Base-by-base conservation (phyloP, 35 echinoderm and acorn worm genomes). In the Apostichopus japonicus region DNA sequence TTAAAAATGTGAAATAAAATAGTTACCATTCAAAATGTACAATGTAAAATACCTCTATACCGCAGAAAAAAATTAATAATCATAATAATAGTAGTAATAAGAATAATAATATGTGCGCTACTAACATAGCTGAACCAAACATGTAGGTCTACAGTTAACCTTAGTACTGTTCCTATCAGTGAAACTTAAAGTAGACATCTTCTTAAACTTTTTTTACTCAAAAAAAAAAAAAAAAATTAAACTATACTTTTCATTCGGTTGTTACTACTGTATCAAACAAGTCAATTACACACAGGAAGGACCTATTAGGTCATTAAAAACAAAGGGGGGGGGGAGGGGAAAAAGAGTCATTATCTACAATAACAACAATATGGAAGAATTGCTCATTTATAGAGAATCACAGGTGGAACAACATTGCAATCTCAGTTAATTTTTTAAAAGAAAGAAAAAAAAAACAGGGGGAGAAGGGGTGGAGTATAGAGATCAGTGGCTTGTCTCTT, bases 11-110 rank as follows among this genome's bases (percentile, higher is more conserved):
- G 71, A 23, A 75, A 75, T 75, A n/a, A 19, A 75, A 75, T 75
- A 75, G 71, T 75, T n/a, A 75, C 71, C 71, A 75, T 75, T 75
- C 71, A 75, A 75, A 75, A 75, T 75, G 71, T 75, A 75, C 71
- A 75, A 21, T 75, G 71, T 75, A 75, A 75, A 75, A 75, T 75
- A 75, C 71, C 71, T 75, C 71, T 19, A 75, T 75, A 75, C 71
- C n/a, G 71, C 71, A 75, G 6, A 75, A 75, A 75, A 19, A 75
- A 75, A 75, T 75, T 14, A 75, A 19, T 75, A 21, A 75, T 19
- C 7, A 75, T 75, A 75, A 19, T 19, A 75, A 19, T 75, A 75
- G 22, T 44, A 75, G 70, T 19, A 72, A n/a, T n/a, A n/a, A n/a
- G n/a, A n/a, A 17, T 67, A 11, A 67, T 19, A 4, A 67, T 67